Evolutionary conservation across 2,888 invertebrate genomes (phyloP), one percentile per base, ranked within the genome.

Genomic region (Herminia tarsipennalis): DNA sequence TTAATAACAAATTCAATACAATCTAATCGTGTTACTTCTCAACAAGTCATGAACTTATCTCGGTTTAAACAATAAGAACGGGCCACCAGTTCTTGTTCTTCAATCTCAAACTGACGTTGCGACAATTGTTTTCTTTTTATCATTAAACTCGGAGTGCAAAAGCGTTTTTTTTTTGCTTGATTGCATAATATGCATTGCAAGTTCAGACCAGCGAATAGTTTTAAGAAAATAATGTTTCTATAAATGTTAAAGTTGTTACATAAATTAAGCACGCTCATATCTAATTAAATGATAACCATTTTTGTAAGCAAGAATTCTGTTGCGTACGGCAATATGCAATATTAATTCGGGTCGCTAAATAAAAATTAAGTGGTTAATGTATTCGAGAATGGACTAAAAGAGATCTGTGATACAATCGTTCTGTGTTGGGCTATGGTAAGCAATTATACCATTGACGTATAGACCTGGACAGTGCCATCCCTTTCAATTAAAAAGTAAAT

Each of bases 251-350:
- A 51, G 39, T 37, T 29, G 38, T 65, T 58, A 47, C 55, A 54
- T 66, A 63, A 60, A 65, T 63, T 57, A 54, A 55, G 13, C 41
- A 38, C 37, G 37, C 29, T 44, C 33, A 51, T 44, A 54, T 61
- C 53, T 61, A 65, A 69, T 59, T 70, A 66, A 63, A 60, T 33
- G 39, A 56, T 59, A 56, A 46, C 48, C 56, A 53, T 59, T 61
- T 66, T 34, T 18, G 46, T 50, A 47, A 48, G 30, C 37, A 50
- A 44, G 24, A 61, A 65, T 55, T 56, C 35, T 53, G 57, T 48
- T 54, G 48, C 49, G 43, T 51, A 48, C 37, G 10, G 13, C 14
- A 6, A 22, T 42, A 41, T 39, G 53, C 35, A 57, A 62, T 56
- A 43, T 53, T 27, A 33, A 54, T 56, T 56, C 16, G 38, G 39